Evolutionary conservation across 1,140 invertebrate species (phyloP).

Genomic region (Rhagoletis zephyria): DNA sequence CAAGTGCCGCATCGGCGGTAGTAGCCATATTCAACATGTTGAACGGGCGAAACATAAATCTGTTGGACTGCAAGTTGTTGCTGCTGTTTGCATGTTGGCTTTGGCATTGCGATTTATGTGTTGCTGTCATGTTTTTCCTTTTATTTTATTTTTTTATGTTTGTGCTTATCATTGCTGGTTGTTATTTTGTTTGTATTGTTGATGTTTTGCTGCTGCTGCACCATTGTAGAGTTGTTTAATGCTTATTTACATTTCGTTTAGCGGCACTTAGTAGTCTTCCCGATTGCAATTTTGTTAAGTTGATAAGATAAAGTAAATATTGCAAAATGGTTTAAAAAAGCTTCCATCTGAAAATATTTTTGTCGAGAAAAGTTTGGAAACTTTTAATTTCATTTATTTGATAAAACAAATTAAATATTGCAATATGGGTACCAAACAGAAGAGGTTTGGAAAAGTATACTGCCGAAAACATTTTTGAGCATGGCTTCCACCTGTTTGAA

Average conservation of each 20-base stretch:
- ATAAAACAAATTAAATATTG: no score
- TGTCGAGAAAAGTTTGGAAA: no score
- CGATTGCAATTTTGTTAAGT: background rate
- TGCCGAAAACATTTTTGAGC: no score
- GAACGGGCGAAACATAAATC: constrained; percentile 8
- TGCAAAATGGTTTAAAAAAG: no score
- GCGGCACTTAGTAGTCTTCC: constrained; percentile 64
- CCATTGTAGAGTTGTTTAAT: constrained; percentile 65
- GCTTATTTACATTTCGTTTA: constrained; percentile 72
- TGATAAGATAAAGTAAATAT: no score
- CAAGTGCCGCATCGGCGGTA: background rate
- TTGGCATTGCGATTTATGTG: constrained; percentile 35
- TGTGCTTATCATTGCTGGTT: background rate
- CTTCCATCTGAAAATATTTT: no score
- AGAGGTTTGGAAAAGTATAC: no score
- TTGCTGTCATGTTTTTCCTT: background rate
- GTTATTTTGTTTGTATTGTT: constrained; percentile 43
- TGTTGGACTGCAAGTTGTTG: background rate
- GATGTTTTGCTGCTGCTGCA: background rate
- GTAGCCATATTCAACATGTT: constrained; percentile 14
- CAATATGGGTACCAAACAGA: no score
- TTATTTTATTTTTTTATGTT: background rate
- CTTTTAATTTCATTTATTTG: no score
- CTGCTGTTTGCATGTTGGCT: background rate
- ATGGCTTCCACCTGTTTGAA: no score